Evolutionary conservation across 2,888 invertebrate genomes (phyloP), one percentile per base, ranked within the genome.

Genomic region (Pediacus dermestoides): DNA sequence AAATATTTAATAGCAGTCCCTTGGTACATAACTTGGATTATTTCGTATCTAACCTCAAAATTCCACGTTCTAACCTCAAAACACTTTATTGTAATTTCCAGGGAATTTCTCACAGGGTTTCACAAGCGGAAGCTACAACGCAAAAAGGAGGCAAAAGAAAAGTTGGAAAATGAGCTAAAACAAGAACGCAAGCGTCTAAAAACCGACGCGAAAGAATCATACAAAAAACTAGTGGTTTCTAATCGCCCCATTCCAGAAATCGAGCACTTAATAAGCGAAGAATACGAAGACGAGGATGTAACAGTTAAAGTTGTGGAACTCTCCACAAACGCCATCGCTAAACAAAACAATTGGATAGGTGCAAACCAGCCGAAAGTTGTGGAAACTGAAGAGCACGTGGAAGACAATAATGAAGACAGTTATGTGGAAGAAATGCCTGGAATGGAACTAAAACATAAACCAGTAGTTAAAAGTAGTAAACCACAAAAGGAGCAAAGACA

Each of bases 81-180:
- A 4, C n/a, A n/a, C n/a, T 21, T 23, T 14, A 13, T 40, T 40
- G 44, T n/a, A n/a, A n/a, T 44, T 67, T 75, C 36, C 60, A 88
- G 88, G 59, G 86, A 88, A 28, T 89, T 85, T 62, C 67, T 89
- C 15, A 82, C 82, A 47, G 88, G 89, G 1, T 89, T 89, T 63
- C 85, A 78, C 28, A 88, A 88, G 70, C 73, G 89, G 46, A 89
- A 89, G 63, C 66, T 85, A 27, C 81, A 86, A 63, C 74, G 88
- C 28, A 80, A 82, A 59, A 81, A 83, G 54, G 80, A 81, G 53
- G 87, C 87, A 0, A 78, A 85, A 58, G 82, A 84, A 47, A 78
- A 87, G 49, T 65, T 89, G 18, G 77, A 85, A 50, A 71, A 73
- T 21, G 76, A 81, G 52, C 64, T 88, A 2, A 88, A 87, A 63